These are phyloP conservation scores for Panagrolaimus sp. DNA, from an alignment of 1,140 invertebrate species.

Conservation along the genomic window DNA sequence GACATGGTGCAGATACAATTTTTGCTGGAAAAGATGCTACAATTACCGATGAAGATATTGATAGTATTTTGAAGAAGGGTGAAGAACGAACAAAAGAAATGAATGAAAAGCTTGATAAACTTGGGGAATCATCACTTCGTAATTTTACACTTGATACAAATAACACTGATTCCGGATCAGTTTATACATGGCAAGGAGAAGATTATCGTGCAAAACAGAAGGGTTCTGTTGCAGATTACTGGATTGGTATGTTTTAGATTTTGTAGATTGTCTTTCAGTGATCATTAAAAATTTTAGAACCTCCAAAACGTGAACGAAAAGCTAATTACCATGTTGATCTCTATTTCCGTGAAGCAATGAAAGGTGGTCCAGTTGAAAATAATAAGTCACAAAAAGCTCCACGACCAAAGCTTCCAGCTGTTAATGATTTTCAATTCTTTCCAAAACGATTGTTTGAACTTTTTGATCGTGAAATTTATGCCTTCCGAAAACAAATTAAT, in stretches of 20 bases:
- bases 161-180: conserved; percentile 60
- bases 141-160: conserved; percentile 83
- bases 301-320: conserved; percentile 94
- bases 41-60: conserved; percentile 96
- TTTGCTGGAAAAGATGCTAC: conserved; percentile 96
- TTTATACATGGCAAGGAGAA: conserved; percentile 93
- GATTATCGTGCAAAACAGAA: conserved; percentile 67
- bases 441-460: conserved; percentile 93
- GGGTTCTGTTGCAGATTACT: conserved; percentile 69
- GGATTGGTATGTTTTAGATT: conserved; percentile 68
- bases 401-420: conserved; percentile 91
- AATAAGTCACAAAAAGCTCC: conserved; percentile 66
- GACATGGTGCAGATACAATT: conserved; percentile 96
- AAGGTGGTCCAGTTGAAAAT: not conserved
- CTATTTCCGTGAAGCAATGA: conserved; percentile 70
- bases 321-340: conserved; percentile 98
- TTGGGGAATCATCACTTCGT: conserved; percentile 84
- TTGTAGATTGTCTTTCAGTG: not conserved
- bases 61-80: conserved; percentile 80
- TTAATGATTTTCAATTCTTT: conserved; percentile 99
- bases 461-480: conserved; percentile 96
- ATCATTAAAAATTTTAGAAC: conserved; percentile 65
- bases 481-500: conserved; percentile 85
- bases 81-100: conserved; percentile 71
- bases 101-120: conserved; percentile 78